Conservation (phyloP, 2,888 invertebrate species). For the Stenurella melanura region DNA sequence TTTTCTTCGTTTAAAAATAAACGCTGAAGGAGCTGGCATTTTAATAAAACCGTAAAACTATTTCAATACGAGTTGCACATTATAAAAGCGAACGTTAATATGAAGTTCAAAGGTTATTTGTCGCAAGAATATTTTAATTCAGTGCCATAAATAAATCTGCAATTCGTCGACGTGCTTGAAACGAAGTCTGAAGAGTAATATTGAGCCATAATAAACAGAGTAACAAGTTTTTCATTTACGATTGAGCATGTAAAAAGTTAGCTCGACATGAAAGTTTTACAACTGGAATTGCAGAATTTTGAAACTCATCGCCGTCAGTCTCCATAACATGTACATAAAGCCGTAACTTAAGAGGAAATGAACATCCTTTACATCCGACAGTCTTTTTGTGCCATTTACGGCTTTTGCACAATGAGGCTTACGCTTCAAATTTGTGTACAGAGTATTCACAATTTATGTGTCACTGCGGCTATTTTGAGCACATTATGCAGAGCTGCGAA, state of each 20-base stretch:
- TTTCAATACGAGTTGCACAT: slow-evolving; percentile 19
- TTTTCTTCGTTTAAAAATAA: background rate
- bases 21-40: background rate
- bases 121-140: slow-evolving; percentile 27
- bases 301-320: slow-evolving; percentile 43
- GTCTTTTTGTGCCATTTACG: background rate
- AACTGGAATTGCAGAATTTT: slow-evolving; percentile 39
- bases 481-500: too few relatives aligned
- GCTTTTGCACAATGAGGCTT: background rate
- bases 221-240: slow-evolving; percentile 29
- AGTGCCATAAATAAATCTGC: slow-evolving; percentile 9
- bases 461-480: background rate
- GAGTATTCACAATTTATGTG: background rate
- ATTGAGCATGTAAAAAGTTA: slow-evolving; percentile 10
- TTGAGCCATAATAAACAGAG: slow-evolving; percentile 13
- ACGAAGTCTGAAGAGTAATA: background rate
- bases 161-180: background rate
- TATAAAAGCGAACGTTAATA: background rate
- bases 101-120: slow-evolving; percentile 23
- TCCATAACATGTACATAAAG: slow-evolving; percentile 42
- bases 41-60: slow-evolving; percentile 31
- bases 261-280: slow-evolving; percentile 18
- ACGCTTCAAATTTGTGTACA: background rate
- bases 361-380: slow-evolving; percentile 36
- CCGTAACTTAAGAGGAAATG: slow-evolving; percentile 45